phyloP scores from a whole-genome alignment of 1,140 invertebrate genomes.

The Anastrepha obliqua region DNA sequence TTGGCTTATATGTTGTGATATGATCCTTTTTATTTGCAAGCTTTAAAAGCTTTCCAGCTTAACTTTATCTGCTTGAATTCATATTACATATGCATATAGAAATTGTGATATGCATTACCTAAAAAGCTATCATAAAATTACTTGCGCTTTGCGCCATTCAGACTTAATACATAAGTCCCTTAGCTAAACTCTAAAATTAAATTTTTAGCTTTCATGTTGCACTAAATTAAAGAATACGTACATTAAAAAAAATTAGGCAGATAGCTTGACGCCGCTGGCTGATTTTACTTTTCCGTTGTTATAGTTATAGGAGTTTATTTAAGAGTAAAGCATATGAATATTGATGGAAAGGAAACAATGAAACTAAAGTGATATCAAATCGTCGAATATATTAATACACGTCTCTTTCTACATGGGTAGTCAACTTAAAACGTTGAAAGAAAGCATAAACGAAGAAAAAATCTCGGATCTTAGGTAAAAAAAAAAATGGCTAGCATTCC shows the following conservation, averaged over 20 bases:
- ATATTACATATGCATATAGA: neutral
- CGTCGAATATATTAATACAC: constrained; percentile 32
- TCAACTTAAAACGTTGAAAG: neutral
- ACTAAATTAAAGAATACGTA: neutral
- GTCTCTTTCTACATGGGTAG: neutral
- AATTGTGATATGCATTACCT: constrained; percentile 21
- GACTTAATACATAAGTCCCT: neutral
- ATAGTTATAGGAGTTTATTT: neutral
- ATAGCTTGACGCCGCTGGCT: neutral
- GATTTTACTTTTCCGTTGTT: neutral
- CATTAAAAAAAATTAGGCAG: neutral
- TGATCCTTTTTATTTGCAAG: constrained; percentile 54
- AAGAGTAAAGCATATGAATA: constrained; percentile 34
- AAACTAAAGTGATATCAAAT: constrained; percentile 26
- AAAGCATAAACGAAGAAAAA: neutral
- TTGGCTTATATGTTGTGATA: constrained; percentile 48
- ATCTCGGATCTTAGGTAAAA: neutral
- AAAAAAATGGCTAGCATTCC: neutral
- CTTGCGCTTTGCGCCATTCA: constrained; percentile 10
- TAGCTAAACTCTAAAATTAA: neutral
- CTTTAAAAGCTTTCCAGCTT: constrained; percentile 55
- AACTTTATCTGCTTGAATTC: constrained; percentile 16
- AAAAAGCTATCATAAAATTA: constrained; percentile 27
- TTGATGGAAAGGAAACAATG: neutral
- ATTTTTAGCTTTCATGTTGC: neutral